Evolutionary conservation across 2,888 invertebrate genomes (phyloP), one percentile per base, ranked within the genome.

Genomic region (Amaurobius ferox): DNA sequence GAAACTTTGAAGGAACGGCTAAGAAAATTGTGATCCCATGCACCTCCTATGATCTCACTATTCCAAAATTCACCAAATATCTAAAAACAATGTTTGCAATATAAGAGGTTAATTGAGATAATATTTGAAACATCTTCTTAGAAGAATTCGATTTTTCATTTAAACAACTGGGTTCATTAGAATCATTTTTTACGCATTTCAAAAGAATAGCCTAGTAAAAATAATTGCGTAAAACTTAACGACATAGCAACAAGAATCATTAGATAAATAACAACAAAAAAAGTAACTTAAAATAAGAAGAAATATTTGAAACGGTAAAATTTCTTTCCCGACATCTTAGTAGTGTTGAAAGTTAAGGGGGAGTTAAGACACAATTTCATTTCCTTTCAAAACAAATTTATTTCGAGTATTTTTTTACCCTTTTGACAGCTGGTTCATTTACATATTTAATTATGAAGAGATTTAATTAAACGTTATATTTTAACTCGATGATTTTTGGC

Each of bases 381-480:
- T 85, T 85, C 76, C 83, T 85, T 85, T 83, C 77, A 85, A 85
- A 85, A 85, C 83, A 85, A 85, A 85, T 85, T 85, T 85, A 77
- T 85, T 85, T 85, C 77, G 76, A 77, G 83, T 85, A 48, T 67
- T 77, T 83, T 85, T 85, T 85, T 85, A 35, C 77, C 77, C 23
- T 44, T 72, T 77, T 85, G 83, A 85, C 83, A 85, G 83, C 83
- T 72, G 83, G 83, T 76, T 85, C 83, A 85, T 85, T 85, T 85
- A 77, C 83, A 85, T 85, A 85, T 85, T 85, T 85, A 85, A 85
- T 85, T 85, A 85, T 85, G 83, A 85, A 85, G 74, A 81, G 83
- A 85, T 85, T 85, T 85, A 85, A 85, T 85, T 85, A 85, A 85
- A 85, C 83, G 83, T 85, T 77, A 77, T 85, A 85, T 85, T 85